Evolutionary conservation across 1,140 invertebrate species (phyloP).

Genomic region (Drosophila pseudoobscura): DNA sequence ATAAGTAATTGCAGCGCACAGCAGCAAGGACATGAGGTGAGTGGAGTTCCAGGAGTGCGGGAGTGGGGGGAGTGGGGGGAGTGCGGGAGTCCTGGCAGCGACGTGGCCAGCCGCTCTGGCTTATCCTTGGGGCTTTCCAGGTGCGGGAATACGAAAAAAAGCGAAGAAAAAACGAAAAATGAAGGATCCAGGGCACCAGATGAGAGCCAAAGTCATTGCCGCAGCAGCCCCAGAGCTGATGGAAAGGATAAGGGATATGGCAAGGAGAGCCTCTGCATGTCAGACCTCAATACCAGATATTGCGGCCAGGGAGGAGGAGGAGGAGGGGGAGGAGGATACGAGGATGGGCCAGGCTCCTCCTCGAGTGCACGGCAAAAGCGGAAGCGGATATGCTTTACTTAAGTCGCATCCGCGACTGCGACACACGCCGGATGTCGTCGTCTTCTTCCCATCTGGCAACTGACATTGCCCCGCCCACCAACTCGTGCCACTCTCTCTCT

Average conservation of each 20-base stretch:
- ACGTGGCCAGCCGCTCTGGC: conserved; percentile 60
- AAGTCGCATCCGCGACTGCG: conserved; percentile 75
- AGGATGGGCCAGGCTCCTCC: background rate
- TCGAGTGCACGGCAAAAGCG: conserved; percentile 49
- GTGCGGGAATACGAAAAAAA: conserved; percentile 74
- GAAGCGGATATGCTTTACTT: conserved; percentile 83
- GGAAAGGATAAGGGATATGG: conserved; percentile 32
- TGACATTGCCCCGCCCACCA: conserved; percentile 34
- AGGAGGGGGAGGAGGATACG: background rate
- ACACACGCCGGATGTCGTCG: conserved; percentile 78
- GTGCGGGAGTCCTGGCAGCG: conserved; percentile 30
- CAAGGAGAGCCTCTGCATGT: conserved; percentile 53
- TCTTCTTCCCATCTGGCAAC: conserved; percentile 55
- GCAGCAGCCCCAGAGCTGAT: conserved; percentile 26
- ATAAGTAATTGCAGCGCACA: conserved; percentile 96
- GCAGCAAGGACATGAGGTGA: conserved; percentile 93
- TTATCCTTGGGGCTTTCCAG: conserved; percentile 28
- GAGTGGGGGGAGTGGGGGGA: conserved; percentile 8
- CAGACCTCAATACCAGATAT: conserved; percentile 50
- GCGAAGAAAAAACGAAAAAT: conserved; percentile 36
- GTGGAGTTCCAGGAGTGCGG: conserved; percentile 8
- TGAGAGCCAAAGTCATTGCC: conserved; percentile 75
- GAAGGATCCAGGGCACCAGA: conserved; percentile 53
- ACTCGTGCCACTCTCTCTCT: background rate
- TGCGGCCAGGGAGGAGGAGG: conserved; percentile 14